Percentiles rank a stretch among this genome's conserved stretches.
Conservation (phyloP, 2,113 vertebrate species). For the Pavo muticus region DNA sequence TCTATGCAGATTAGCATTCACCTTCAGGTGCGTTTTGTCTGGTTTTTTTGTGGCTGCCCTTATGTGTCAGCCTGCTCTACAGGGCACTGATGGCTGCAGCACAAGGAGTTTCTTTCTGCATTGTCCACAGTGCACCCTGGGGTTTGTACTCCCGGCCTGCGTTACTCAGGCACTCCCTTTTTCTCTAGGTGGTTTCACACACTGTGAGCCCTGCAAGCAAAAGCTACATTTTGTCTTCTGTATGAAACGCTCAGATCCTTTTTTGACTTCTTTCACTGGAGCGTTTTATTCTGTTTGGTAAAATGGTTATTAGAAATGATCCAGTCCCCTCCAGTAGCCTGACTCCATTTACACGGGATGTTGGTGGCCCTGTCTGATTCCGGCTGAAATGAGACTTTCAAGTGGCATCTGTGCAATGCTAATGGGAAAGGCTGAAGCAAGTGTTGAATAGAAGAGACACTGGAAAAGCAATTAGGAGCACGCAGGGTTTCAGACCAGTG, state of each 20-base stretch:
- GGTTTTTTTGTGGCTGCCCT: neutral
- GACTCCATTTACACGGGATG: neutral
- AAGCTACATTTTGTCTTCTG: accelerated
- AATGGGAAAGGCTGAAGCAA: accelerated
- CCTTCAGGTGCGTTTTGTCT: neutral
- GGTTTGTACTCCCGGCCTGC: neutral
- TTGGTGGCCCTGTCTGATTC: neutral
- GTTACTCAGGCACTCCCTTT: neutral
- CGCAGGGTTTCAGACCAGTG: neutral
- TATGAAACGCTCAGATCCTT: neutral
- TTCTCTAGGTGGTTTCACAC: conserved; percentile 6
- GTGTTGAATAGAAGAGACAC: neutral
- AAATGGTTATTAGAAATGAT: neutral
- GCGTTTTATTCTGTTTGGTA: neutral
- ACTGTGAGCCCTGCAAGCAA: neutral
- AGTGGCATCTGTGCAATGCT: accelerated
- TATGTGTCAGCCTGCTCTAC: neutral
- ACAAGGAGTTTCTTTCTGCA: neutral
- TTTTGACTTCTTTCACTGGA: neutral
- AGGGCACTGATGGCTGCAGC: neutral
- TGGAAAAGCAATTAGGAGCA: neutral
- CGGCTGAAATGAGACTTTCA: neutral
- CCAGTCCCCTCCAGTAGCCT: neutral
- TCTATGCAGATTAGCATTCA: accelerated
- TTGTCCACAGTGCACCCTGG: neutral